A percentile compares a stretch with the other conserved stretches of the same genome.
phyloP scores from a whole-genome alignment of 2,888 invertebrate species.

The Nymphalis polychloros region DNA sequence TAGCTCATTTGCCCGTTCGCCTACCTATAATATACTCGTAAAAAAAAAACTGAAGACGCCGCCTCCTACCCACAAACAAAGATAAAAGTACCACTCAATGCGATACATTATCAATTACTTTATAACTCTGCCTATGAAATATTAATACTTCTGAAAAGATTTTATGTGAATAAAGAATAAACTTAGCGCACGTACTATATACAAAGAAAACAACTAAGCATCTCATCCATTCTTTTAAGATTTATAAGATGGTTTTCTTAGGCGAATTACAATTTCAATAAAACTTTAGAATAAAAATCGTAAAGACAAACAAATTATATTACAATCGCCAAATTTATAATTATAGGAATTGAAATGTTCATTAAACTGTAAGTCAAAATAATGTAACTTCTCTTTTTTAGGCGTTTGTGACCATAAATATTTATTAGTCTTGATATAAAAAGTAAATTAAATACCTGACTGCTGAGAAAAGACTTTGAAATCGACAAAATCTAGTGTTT shows the following conservation, averaged over 20 bases:
- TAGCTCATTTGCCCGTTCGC: too few relatives aligned
- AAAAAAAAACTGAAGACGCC: neutral
- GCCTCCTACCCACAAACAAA: neutral
- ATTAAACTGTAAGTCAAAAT: too few relatives aligned
- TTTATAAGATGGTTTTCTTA: neutral
- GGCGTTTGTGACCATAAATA: too few relatives aligned
- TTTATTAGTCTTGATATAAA: too few relatives aligned
- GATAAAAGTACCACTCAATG: neutral
- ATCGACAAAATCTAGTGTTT: too few relatives aligned
- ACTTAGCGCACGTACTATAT: neutral
- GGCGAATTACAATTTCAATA: neutral
- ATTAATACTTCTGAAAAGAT: conserved; percentile 4
- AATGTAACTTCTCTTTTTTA: too few relatives aligned
- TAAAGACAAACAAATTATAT: too few relatives aligned
- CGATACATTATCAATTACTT: neutral
- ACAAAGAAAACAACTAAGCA: neutral
- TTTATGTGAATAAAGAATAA: conserved; percentile 9
- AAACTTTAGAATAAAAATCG: too few relatives aligned
- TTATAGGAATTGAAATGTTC: too few relatives aligned
- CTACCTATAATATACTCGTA: neutral
- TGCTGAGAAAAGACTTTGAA: too few relatives aligned
- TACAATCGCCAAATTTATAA: too few relatives aligned
- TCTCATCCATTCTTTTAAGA: neutral
- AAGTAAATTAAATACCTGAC: too few relatives aligned
- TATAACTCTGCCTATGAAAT: neutral